These are phyloP conservation scores for Triplophysa tibetana DNA, from an alignment of 2,113 vertebrate genomes.

Conservation along the genomic window DNA sequence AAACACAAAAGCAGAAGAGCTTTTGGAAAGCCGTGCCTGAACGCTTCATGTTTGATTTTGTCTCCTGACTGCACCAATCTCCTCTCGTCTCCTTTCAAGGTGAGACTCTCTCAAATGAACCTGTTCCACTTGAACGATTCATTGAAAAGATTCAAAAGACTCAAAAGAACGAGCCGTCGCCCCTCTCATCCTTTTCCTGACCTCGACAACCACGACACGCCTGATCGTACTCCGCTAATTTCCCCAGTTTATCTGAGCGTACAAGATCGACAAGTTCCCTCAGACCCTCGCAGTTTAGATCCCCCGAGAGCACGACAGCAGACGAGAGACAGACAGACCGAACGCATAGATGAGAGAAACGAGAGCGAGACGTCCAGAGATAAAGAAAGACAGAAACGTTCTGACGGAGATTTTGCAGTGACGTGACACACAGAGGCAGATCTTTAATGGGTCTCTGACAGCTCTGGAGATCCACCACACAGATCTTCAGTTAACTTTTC, in stretches of 20 bases:
- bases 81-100: too few relatives aligned
- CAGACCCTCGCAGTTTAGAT: constrained; percentile 62
- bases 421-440: constrained; percentile 74
- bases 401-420: constrained; percentile 69
- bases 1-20: too few relatives aligned
- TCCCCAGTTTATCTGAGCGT: constrained; percentile 71
- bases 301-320: constrained; percentile 35
- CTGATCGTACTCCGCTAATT: constrained; percentile 68
- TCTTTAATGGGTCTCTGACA: constrained; percentile 71
- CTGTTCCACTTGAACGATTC: neutral
- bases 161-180: neutral
- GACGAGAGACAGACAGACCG: neutral
- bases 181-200: constrained; percentile 28
- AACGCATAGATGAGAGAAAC: neutral
- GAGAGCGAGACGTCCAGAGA: constrained; percentile 38
- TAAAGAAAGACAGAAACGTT: constrained; percentile 61
- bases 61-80: neutral
- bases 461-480: constrained; percentile 53
- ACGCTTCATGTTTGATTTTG: too few relatives aligned
- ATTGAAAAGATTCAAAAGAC: neutral
- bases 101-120: neutral
- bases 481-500: constrained; percentile 27
- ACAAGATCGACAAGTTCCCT: constrained; percentile 65
- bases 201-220: constrained; percentile 53
- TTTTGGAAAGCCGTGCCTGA: too few relatives aligned